Evolutionary conservation across 1,140 invertebrate species (phyloP), one percentile per base, ranked within the genome.

Genomic region (Lucilia sericata): DNA sequence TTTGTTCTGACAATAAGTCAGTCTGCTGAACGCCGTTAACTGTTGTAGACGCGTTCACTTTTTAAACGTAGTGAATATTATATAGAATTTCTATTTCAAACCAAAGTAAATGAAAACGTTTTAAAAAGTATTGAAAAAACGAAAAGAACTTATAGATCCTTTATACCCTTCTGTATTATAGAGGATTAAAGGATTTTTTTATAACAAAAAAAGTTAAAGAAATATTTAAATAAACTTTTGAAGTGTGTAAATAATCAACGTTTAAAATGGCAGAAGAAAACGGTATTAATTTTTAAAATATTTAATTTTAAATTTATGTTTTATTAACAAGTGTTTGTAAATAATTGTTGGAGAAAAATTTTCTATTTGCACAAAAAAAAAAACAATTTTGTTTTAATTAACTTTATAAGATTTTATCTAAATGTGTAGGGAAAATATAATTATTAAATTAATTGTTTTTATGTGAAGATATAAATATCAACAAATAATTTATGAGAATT

Each of bases 21-120:
- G 88, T 88, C 88, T 88, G 88, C 86, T 86, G 86, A 90, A 87
- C 86, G 87, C 86, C 88, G 88, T 87, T 87, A 86, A 84, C 87
- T 85, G 84, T 88, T 85, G 87, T 87, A 82, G 87, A 88, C 88
- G 88, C 76, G 87, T 85, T 84, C 19, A 80, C 4, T 51, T 51
- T n/a, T 70, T 13, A 25, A 51, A 80, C 42, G 47, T 49, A 21
- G 21, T n/a, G 21, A 70, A 70, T 25, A 70, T 70, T 21, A 65
- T n/a, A n/a, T 65, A 19, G n/a, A 70, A 70, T 70, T 10, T 21
- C 2, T 70, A 42, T 8, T 17, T 55, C 12, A 55, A 76, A 76
- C 12, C 34, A 55, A 55, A 55, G 51, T 55, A 12, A 55, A 17
- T 55, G 5, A 17, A 8, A 9, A 80, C 47, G 47, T 17, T 19